Evolutionary conservation across 2,888 invertebrate species (phyloP).

Genomic region (Lasiommata megera): DNA sequence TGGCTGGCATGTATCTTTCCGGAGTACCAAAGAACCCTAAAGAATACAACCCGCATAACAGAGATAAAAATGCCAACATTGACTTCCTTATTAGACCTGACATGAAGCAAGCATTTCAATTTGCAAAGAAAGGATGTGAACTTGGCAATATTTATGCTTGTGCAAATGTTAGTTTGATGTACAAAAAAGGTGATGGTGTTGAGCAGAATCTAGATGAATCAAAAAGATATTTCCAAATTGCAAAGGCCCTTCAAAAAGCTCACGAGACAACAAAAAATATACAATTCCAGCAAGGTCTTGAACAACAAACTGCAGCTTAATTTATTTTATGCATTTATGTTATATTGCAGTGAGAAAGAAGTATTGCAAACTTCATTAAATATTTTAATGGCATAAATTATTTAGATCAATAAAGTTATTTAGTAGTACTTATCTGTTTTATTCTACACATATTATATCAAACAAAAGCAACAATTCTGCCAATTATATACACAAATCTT

Average conservation of each 20-base stretch:
- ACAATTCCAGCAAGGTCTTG: constrained; percentile 81
- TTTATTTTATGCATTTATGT: not conserved
- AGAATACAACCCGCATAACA: constrained; percentile 61
- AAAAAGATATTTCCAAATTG: constrained; percentile 86
- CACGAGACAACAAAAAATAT: constrained; percentile 76
- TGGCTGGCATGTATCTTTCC: constrained; percentile 89
- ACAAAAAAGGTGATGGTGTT: constrained; percentile 91
- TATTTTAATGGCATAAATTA: not conserved
- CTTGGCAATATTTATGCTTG: constrained; percentile 93
- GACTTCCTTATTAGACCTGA: constrained; percentile 84
- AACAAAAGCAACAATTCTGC: not conserved
- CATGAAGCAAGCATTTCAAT: constrained; percentile 89
- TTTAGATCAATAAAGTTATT: constrained; percentile 12
- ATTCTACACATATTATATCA: not conserved
- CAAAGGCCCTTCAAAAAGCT: constrained; percentile 86
- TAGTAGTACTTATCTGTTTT: constrained; percentile 1
- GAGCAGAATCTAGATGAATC: constrained; percentile 86
- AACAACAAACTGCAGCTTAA: constrained; percentile 25
- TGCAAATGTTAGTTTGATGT: constrained; percentile 94
- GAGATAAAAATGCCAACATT: constrained; percentile 62
- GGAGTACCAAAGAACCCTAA: constrained; percentile 84
- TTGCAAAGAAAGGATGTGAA: constrained; percentile 90
- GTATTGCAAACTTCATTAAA: not conserved
- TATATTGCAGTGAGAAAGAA: not conserved
- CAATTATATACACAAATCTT: too few species aligned